These are phyloP conservation scores for Orthonyx spaldingii DNA, from an alignment of 2,113 vertebrate genomes.

Conservation along the genomic window DNA sequence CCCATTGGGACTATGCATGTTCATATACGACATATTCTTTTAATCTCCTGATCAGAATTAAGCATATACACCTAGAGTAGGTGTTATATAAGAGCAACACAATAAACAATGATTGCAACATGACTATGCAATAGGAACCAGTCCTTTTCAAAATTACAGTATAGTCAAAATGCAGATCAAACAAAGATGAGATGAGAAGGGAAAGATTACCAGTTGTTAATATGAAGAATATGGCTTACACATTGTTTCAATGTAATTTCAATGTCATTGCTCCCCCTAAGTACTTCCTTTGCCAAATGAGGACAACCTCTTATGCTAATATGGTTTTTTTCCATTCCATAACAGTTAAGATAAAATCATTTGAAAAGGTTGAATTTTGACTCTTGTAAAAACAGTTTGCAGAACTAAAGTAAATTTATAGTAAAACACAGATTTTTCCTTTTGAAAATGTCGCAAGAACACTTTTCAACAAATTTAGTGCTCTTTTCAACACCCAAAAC, in stretches of 20 bases:
- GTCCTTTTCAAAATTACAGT: neutral
- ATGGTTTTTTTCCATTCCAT: fast-evolving
- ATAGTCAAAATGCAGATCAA: neutral
- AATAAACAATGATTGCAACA: slow-evolving; percentile 16
- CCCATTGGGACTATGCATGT: neutral
- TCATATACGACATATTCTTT: neutral
- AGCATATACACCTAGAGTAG: neutral
- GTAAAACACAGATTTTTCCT: neutral
- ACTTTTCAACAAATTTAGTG: neutral
- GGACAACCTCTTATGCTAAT: neutral
- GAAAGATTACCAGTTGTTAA: neutral
- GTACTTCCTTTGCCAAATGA: neutral
- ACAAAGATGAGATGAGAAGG: neutral
- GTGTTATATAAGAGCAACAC: slow-evolving; percentile 4
- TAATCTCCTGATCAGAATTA: neutral
- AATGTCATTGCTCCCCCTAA: neutral
- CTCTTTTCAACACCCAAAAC: neutral
- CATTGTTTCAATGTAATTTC: neutral
- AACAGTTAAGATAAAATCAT: neutral
- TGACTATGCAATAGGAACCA: neutral
- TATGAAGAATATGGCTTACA: neutral
- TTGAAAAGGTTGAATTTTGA: neutral
- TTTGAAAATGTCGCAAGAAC: neutral
- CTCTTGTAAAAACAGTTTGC: neutral
- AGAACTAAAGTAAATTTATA: neutral